A percentile compares a stretch with the other conserved stretches of the same genome.
Evolutionary conservation across 1,140 invertebrate genomes (phyloP).

Genomic region (Acyrthosiphon pisum): DNA sequence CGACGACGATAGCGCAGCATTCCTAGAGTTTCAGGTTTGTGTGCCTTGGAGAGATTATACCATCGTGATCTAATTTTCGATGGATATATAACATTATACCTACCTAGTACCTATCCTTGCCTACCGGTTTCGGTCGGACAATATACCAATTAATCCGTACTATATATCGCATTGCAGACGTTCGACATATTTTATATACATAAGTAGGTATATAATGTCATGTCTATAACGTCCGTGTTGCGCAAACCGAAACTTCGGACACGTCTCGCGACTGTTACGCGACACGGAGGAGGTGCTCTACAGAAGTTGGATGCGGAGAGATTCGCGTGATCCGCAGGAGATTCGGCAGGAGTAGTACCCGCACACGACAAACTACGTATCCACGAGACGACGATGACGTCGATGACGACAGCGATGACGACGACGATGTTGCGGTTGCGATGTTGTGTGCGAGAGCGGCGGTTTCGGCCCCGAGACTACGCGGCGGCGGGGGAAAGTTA

Average conservation of each 20-base stretch:
- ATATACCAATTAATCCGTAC: background rate
- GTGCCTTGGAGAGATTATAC: background rate
- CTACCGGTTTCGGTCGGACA: background rate
- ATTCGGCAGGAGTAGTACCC: background rate
- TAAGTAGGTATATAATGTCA: no score
- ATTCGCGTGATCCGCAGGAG: background rate
- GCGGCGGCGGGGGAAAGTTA: conserved; percentile 55
- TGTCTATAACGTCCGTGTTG: background rate
- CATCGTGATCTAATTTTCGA: background rate
- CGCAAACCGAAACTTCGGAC: background rate
- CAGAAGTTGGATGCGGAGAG: background rate
- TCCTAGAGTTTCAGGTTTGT: background rate
- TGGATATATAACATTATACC: background rate
- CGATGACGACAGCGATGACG: background rate
- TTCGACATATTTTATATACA: background rate
- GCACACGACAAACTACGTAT: background rate
- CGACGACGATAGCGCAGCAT: no score
- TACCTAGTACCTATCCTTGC: no score
- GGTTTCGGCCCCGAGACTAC: background rate
- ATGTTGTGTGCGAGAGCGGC: background rate
- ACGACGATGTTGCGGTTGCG: background rate
- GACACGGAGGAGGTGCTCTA: background rate
- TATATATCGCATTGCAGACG: background rate
- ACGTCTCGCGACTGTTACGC: background rate
- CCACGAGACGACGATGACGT: background rate